Evolutionary conservation across 1,140 invertebrate genomes (phyloP).

Genomic region (Papilio helenus): DNA sequence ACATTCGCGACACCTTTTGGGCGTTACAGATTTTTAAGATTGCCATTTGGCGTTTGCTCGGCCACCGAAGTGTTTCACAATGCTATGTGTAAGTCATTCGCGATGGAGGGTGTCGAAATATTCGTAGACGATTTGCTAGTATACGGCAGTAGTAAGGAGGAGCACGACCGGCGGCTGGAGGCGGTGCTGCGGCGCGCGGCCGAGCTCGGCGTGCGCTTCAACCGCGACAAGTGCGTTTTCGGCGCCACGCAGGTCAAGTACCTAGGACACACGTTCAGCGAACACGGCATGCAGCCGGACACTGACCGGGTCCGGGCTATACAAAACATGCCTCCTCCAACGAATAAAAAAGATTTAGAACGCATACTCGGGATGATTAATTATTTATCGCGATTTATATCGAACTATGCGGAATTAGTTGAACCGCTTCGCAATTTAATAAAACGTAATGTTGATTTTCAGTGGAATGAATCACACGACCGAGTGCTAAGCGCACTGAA

Average conservation of each 20-base stretch:
- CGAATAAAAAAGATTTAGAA: slow-evolving; percentile 54
- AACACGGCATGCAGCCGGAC: slow-evolving; percentile 49
- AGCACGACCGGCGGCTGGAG: slow-evolving; percentile 52
- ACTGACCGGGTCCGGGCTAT: slow-evolving; percentile 42
- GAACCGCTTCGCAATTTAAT: slow-evolving; percentile 52
- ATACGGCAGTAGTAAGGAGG: slow-evolving; percentile 48
- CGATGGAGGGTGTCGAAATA: slow-evolving; percentile 43
- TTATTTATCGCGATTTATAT: slow-evolving; percentile 51
- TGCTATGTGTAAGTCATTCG: slow-evolving; percentile 27
- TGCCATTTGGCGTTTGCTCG: slow-evolving; percentile 43
- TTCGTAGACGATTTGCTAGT: slow-evolving; percentile 68
- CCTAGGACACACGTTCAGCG: slow-evolving; percentile 53
- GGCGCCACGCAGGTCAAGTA: slow-evolving; percentile 57
- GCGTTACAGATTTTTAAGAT: slow-evolving; percentile 41
- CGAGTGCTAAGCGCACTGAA: slow-evolving; percentile 56
- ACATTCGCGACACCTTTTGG: slow-evolving; percentile 45
- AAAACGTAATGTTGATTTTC: slow-evolving; percentile 51
- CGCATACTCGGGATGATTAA: slow-evolving; percentile 62
- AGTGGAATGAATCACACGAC: slow-evolving; percentile 50
- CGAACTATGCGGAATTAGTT: slow-evolving; percentile 49
- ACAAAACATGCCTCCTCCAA: slow-evolving; percentile 39
- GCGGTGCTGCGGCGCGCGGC: slow-evolving; percentile 46
- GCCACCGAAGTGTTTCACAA: slow-evolving; percentile 42
- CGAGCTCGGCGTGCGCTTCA: slow-evolving; percentile 61
- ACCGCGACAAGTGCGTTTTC: slow-evolving; percentile 52